Evolutionary conservation across 2,888 invertebrate genomes (phyloP), one percentile per base, ranked within the genome.

Genomic region (Nasonia oneida): DNA sequence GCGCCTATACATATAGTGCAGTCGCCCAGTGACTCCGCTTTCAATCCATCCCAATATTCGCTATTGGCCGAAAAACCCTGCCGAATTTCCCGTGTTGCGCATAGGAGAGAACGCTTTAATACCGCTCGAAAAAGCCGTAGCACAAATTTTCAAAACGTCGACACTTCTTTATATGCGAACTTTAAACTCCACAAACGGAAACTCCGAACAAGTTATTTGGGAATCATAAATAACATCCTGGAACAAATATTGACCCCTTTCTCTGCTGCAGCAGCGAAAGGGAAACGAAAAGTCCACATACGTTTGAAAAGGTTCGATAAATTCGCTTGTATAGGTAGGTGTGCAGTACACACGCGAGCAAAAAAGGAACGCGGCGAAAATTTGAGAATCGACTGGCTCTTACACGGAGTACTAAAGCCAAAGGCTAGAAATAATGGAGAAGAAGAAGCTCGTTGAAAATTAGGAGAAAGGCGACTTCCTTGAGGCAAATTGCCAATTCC

Each of bases 401-500:
- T 37, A 47, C 70, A 6, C 70, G 5, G 15, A 39, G 37, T 6
- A 23, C 37, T 4, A 18, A 80, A 80, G 3, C 15, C 2, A 33
- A 33, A 6, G 29, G 6, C 75, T 23, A 33, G 18, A 50, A 71
- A 71, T 71, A 71, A 79, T 14, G 47, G 18, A 64, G 70, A 15
- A 74, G 67, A 70, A 37, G 67, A 70, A 37, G 29, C 64, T 29
- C n/a, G 74, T 12, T 29, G 67, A 42, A 73, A 81, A 50, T 79
- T 73, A 79, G n/a, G 57, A n/a, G 77, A 73, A 76, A 50, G 53
- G 57, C 71, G n/a, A 57, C 70, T 74, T 81, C 33, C 42, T 76
- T 23, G 73, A 85, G 84, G 81, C 77, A 85, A 85, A 85, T 85
- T 81, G 81, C 78, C 81, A 81, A 85, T 84, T 33, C 37, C 61